These are phyloP conservation scores for Parnassius mnemosyne DNA, from an alignment of 2,888 invertebrate species.

Conservation along the genomic window DNA sequence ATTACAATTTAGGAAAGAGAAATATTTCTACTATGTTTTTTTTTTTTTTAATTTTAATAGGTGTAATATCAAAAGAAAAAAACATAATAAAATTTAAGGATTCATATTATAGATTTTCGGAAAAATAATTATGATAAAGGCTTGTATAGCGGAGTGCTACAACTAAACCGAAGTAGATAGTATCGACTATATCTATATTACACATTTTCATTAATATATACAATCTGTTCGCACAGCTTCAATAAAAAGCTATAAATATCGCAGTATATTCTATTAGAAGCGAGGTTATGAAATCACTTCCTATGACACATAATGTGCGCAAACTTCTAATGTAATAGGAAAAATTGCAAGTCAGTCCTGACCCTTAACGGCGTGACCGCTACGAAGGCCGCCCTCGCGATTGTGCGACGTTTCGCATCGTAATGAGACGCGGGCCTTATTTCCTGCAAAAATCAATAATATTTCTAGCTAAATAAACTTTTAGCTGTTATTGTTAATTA, in stretches of 20 bases:
- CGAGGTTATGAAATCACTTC: constrained; percentile 24
- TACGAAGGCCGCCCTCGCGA: constrained; percentile 20
- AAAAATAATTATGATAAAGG: too few relatives aligned
- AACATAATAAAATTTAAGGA: too few relatives aligned
- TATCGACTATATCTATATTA: too few relatives aligned
- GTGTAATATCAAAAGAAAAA: too few relatives aligned
- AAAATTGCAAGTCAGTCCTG: constrained; percentile 18
- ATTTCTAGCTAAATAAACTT: too few relatives aligned
- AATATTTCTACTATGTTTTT: too few relatives aligned
- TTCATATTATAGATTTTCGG: too few relatives aligned
- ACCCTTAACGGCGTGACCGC: constrained; percentile 19
- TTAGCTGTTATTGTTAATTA: too few relatives aligned
- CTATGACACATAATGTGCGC: constrained; percentile 23
- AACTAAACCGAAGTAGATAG: too few relatives aligned
- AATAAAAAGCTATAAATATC: constrained; percentile 15
- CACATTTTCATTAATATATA: not conserved
- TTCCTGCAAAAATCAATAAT: constrained; percentile 15
- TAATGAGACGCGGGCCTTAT: constrained; percentile 14
- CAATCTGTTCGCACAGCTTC: constrained; percentile 1
- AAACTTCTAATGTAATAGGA: constrained; percentile 28
- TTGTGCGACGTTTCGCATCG: constrained; percentile 14
- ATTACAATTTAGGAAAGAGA: too few relatives aligned
- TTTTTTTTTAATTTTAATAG: too few relatives aligned
- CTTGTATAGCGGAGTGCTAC: too few relatives aligned
- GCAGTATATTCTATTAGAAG: constrained; percentile 5